These are phyloP conservation scores for Biston betularia DNA, from an alignment of 2,888 invertebrate genomes.

Conservation along the genomic window DNA sequence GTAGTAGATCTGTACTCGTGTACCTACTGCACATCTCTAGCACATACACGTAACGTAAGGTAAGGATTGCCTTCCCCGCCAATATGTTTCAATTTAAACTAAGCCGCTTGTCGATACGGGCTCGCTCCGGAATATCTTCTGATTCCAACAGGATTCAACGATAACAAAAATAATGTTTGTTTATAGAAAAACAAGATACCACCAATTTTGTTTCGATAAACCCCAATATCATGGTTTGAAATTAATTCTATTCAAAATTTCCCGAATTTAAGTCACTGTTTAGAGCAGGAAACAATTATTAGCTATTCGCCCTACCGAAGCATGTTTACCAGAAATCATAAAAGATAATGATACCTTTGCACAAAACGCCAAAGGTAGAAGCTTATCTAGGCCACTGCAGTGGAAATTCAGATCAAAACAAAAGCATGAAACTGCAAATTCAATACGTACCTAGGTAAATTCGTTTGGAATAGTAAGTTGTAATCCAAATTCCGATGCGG, in stretches of 20 bases:
- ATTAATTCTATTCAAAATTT: neutral
- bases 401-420: constrained; percentile 30
- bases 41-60: constrained; percentile 56
- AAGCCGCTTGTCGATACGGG: constrained; percentile 82
- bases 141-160: constrained; percentile 66
- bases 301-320: constrained; percentile 32
- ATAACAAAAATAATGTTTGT: constrained; percentile 63
- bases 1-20: neutral
- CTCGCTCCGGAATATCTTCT: constrained; percentile 70
- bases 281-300: constrained; percentile 38
- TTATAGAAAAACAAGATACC: constrained; percentile 35
- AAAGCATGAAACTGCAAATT: constrained; percentile 33
- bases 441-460: constrained; percentile 32
- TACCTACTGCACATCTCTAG: constrained; percentile 34
- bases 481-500: constrained; percentile 57
- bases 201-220: neutral
- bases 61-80: constrained; percentile 72
- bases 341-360: constrained; percentile 42
- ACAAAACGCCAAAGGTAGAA: constrained; percentile 15
- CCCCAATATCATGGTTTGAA: too few relatives aligned
- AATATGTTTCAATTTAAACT: constrained; percentile 84
- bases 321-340: constrained; percentile 31
- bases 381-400: constrained; percentile 28
- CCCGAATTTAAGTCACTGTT: constrained; percentile 29
- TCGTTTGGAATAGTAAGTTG: constrained; percentile 42